Percentiles rank a stretch among this genome's conserved stretches.
Conservation (phyloP, 2,888 invertebrate species). For the Stenotaenia linearis region DNA sequence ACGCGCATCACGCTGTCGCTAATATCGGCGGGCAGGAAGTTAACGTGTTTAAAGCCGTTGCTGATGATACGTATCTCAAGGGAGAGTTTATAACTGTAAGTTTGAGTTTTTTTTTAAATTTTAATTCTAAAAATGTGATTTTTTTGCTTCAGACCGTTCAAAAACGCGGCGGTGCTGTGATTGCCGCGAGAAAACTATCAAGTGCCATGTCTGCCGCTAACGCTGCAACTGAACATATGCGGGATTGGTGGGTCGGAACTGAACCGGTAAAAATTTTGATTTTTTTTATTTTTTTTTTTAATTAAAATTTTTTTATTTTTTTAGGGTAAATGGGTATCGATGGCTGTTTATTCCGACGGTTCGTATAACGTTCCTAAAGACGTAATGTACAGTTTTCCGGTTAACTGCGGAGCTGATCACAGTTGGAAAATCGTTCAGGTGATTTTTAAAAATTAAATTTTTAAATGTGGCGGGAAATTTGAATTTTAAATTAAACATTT, state of each 20-base stretch:
- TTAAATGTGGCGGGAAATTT: no score
- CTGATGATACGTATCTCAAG: slow-evolving; percentile 75
- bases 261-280: slow-evolving; percentile 44
- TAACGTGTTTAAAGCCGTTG: slow-evolving; percentile 63
- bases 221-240: slow-evolving; percentile 96
- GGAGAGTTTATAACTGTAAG: slow-evolving; percentile 66
- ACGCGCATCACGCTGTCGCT: slow-evolving; percentile 66
- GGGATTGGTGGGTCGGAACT: slow-evolving; percentile 91
- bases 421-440: slow-evolving; percentile 74
- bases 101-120: neutral
- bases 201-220: slow-evolving; percentile 99
- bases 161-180: slow-evolving; percentile 95
- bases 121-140: neutral
- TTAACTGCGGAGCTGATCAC: slow-evolving; percentile 64
- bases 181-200: slow-evolving; percentile 93
- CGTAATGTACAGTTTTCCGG: slow-evolving; percentile 93
- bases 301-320: neutral
- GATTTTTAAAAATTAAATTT: neutral
- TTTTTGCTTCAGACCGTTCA: slow-evolving; percentile 67
- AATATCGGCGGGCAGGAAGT: slow-evolving; percentile 56
- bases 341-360: slow-evolving; percentile 96
- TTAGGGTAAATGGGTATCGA: slow-evolving; percentile 67
- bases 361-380: slow-evolving; percentile 86
- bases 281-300: no score
- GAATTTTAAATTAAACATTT: neutral